Evolutionary conservation across 1,140 invertebrate species (phyloP).

Genomic region (Brevipalpus yothersi): DNA sequence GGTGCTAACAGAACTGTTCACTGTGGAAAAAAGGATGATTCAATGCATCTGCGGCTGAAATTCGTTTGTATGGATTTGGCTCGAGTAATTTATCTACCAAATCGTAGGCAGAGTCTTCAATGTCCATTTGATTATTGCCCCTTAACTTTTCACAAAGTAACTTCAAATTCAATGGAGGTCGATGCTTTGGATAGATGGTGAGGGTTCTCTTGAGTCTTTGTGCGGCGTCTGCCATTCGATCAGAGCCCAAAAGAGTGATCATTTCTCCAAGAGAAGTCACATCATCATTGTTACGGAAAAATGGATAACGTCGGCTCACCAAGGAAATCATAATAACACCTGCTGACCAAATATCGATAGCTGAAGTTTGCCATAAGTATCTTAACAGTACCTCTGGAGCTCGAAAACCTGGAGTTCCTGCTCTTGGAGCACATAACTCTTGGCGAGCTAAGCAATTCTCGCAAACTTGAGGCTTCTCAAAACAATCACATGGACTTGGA

Average conservation of each 20-base stretch:
- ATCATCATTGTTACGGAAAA: slow-evolving; percentile 57
- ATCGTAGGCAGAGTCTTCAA: slow-evolving; percentile 34
- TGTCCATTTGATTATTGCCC: slow-evolving; percentile 16
- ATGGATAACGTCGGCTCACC: slow-evolving; percentile 49
- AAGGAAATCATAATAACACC: slow-evolving; percentile 61
- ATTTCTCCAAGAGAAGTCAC: slow-evolving; percentile 55
- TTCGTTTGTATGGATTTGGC: slow-evolving; percentile 41
- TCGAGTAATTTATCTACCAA: slow-evolving; percentile 44
- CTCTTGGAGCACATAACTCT: slow-evolving; percentile 38
- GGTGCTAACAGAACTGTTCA: not conserved
- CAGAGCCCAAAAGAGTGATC: slow-evolving; percentile 46
- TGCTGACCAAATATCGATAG: slow-evolving; percentile 67
- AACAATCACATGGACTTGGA: slow-evolving; percentile 5
- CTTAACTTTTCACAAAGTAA: slow-evolving; percentile 21
- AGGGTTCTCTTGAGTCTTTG: slow-evolving; percentile 31
- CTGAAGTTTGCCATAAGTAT: slow-evolving; percentile 43
- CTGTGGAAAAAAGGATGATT: slow-evolving; percentile 33
- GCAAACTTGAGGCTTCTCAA: slow-evolving; percentile 8
- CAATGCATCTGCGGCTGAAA: slow-evolving; percentile 44
- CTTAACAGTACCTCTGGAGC: slow-evolving; percentile 66
- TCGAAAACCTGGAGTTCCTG: slow-evolving; percentile 68
- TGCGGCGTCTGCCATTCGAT: slow-evolving; percentile 37
- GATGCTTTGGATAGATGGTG: slow-evolving; percentile 11
- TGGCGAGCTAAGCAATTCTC: slow-evolving; percentile 27
- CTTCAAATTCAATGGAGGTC: slow-evolving; percentile 25